Conservation (phyloP, 2,113 vertebrate genomes). For the Rhinoderma darwinii region DNA sequence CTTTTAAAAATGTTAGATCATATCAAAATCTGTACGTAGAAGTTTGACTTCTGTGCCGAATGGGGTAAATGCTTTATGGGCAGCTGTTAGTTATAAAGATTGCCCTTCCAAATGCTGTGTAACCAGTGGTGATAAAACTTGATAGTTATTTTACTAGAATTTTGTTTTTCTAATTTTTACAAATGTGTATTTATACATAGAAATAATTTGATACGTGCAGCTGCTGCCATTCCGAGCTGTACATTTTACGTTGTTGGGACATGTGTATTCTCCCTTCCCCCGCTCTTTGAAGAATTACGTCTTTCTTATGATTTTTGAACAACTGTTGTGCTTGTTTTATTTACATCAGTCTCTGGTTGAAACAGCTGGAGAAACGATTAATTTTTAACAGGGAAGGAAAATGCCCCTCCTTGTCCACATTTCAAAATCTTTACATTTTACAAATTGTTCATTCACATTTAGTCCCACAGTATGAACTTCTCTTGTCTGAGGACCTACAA, state of each 20-base stretch:
- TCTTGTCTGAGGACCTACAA: neutral
- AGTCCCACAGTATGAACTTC: neutral
- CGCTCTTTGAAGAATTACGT: neutral
- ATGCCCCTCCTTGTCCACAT: neutral
- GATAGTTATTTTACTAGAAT: neutral
- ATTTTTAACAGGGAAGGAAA: neutral
- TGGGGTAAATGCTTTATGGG: no score
- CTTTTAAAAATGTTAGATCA: no score
- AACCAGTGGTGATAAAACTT: neutral
- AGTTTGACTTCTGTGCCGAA: no score
- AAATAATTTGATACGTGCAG: neutral
- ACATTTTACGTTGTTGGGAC: neutral
- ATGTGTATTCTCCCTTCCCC: neutral
- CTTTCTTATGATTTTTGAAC: conserved; percentile 14
- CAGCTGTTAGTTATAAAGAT: no score
- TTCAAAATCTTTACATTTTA: neutral
- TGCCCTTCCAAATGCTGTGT: no score
- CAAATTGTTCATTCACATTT: conserved; percentile 1
- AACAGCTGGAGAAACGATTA: conserved; percentile 11
- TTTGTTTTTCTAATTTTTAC: neutral
- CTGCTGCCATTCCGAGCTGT: neutral
- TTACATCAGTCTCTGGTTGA: neutral
- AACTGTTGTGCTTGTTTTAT: conserved; percentile 30
- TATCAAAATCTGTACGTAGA: no score
- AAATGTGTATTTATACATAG: neutral